Evolutionary conservation across 2,113 vertebrate species (phyloP), one percentile per base, ranked within the genome.

Genomic region (Ophthalmolycus amberensis): DNA sequence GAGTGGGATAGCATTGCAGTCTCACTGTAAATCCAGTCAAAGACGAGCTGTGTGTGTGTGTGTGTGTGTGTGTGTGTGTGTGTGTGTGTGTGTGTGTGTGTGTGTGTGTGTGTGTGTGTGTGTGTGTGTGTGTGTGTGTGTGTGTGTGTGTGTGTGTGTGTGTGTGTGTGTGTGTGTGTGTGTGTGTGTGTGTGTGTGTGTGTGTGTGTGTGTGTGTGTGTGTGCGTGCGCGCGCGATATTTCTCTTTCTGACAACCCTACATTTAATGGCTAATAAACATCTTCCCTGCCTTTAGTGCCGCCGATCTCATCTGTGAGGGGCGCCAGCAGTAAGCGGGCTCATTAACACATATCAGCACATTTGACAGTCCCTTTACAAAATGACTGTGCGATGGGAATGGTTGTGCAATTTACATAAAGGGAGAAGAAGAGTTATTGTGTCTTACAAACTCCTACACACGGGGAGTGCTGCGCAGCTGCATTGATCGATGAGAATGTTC

Each of bases 221-320:
- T 46, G 32, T 34, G 32, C 4, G 32, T 5, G 5, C n/a, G n/a
- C n/a, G n/a, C 84, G 81, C 78, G 48, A 77, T 88, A 83, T 83
- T 85, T 86, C 83, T 75, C 67, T 50, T 58, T 68, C 77, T 82
- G 87, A 84, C 80, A 81, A 20, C 66, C 58, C 27, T 78, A 85
- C 67, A 82, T 77, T 38, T 56, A 79, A 87, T 63, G 71, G 74
- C 46, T 62, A 65, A 90, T 86, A 83, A 89, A 84, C 68, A 40
- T 27, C 64, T 73, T 77, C 15, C 42, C 27, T 37, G 44, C 38
- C 52, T 87, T 84, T 22, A 78, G 63, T 46, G 58, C 76, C 20
- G 44, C 75, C 60, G 65, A 85, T 81, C 77, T 70, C 73, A 58
- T 86, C 40, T 82, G 50, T 56, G 71, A 67, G 50, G 18, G 18